These are phyloP conservation scores for Melanchra persicariae DNA, from an alignment of 2,888 invertebrate species.

Conservation along the genomic window DNA sequence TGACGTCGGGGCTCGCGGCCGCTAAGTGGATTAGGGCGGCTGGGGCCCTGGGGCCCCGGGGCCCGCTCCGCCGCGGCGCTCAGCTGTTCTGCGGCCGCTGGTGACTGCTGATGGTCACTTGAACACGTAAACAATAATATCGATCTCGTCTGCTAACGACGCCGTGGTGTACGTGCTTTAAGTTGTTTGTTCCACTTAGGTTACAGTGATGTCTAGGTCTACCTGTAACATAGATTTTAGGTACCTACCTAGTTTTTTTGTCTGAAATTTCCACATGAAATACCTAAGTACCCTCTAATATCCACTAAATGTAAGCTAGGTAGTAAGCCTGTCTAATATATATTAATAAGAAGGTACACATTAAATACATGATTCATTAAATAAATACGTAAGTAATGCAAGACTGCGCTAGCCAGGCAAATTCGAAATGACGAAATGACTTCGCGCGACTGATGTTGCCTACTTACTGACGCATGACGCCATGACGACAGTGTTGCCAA, in stretches of 20 bases:
- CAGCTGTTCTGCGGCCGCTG: slow-evolving; percentile 13
- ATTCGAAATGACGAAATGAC: neutral
- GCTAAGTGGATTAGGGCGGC: slow-evolving; percentile 48
- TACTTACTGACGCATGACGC: neutral
- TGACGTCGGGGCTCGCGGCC: slow-evolving; percentile 24
- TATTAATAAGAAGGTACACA: neutral
- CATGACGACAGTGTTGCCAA: too few species aligned
- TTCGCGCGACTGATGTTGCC: neutral
- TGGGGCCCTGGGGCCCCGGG: neutral
- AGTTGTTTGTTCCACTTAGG: slow-evolving; percentile 35
- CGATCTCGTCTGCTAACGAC: slow-evolving; percentile 56
- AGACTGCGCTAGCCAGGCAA: neutral
- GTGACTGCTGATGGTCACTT: slow-evolving; percentile 45
- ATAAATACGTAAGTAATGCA: neutral
- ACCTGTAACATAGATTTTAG: neutral
- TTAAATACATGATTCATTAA: slow-evolving; percentile 4
- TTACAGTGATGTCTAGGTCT: neutral
- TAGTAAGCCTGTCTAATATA: neutral
- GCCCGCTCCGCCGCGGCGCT: slow-evolving; percentile 9
- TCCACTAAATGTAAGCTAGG: neutral
- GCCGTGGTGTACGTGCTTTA: slow-evolving; percentile 49
- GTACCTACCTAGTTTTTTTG: neutral
- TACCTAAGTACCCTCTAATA: too few species aligned
- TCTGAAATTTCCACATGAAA: slow-evolving; percentile 3
- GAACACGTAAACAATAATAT: slow-evolving; percentile 68